phyloP scores from a whole-genome alignment of 2,113 vertebrate species.

The Scopus umbretta region DNA sequence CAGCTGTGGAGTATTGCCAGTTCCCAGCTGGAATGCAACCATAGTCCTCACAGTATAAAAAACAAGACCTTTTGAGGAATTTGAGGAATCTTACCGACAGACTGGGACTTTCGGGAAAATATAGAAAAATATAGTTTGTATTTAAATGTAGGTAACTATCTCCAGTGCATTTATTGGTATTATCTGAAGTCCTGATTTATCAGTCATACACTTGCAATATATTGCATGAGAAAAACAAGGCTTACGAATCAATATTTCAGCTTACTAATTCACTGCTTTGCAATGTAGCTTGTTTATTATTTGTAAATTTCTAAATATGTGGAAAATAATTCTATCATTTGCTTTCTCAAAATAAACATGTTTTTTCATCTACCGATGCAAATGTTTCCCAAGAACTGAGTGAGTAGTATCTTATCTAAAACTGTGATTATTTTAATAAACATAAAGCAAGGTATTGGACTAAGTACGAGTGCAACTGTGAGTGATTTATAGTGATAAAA shows the following conservation, averaged over 20 bases:
- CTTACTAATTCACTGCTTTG: neutral
- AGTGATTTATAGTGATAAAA: slow-evolving; percentile 60
- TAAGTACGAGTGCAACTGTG: slow-evolving; percentile 50
- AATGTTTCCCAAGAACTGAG: slow-evolving; percentile 37
- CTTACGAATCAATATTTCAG: neutral
- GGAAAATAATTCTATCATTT: slow-evolving; percentile 26
- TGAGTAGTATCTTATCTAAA: neutral
- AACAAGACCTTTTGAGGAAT: too few species aligned
- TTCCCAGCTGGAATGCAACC: neutral
- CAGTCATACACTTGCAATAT: neutral
- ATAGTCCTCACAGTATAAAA: neutral
- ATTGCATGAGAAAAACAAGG: neutral
- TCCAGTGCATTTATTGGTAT: neutral
- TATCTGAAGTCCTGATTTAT: neutral
- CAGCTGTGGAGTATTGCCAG: neutral
- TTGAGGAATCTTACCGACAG: neutral
- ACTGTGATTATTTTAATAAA: slow-evolving; percentile 57
- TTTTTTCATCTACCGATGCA: slow-evolving; percentile 32
- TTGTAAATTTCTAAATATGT: neutral
- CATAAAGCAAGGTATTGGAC: slow-evolving; percentile 50
- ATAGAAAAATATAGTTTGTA: neutral
- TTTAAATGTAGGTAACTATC: neutral
- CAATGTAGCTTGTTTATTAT: neutral
- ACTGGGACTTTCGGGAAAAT: neutral
- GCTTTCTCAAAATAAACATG: slow-evolving; percentile 61